Evolutionary conservation across 2,888 invertebrate species (phyloP), one percentile per base, ranked within the genome.

Genomic region (Palloptera scutellata): DNA sequence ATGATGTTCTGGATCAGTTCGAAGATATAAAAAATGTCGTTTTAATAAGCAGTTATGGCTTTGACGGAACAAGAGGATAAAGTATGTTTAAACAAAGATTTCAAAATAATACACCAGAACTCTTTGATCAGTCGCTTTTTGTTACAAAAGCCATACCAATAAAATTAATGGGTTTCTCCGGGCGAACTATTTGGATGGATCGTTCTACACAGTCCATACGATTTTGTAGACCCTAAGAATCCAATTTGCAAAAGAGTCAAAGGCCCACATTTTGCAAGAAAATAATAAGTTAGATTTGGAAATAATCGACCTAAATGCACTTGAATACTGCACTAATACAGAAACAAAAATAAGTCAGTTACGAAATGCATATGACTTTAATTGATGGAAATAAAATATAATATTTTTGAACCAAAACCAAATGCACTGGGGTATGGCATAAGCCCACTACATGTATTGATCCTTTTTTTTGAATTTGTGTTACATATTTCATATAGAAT

Each of bases 221-320:
- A 12, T 70, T 70, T 70, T 70, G 67, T 41, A 43, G 67, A 52
- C 70, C 70, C 41, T 70, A 19, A 67, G 67, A 64, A 48, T 67
- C n/a, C 58, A 69, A 54, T 61, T 61, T 45, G 58, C 58, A 19
- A 69, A 67, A 41, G 66, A 66, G 61, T 61, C 58, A 6, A 67
- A 55, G 61, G 61, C 61, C n/a, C 62, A 59, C 19, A 67, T 63
- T 63, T 58, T 70, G 57, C 40, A 17, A n/a, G 63, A 70, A 70
- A 70, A 59, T 43, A 62, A 62, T 6, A 61, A 58, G 1, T 41
- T 70, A 40, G 51, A 70, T 58, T 10, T 54, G 17, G 43, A 67
- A 64, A 67, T 70, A 45, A n/a, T 15, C 13, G 51, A 61, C 19
- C 48, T 67, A 42, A 43, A n/a, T 12, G 45, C 66, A 40, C 52